phyloP scores from a whole-genome alignment of 2,113 vertebrate genomes.

The Hyla sarda region DNA sequence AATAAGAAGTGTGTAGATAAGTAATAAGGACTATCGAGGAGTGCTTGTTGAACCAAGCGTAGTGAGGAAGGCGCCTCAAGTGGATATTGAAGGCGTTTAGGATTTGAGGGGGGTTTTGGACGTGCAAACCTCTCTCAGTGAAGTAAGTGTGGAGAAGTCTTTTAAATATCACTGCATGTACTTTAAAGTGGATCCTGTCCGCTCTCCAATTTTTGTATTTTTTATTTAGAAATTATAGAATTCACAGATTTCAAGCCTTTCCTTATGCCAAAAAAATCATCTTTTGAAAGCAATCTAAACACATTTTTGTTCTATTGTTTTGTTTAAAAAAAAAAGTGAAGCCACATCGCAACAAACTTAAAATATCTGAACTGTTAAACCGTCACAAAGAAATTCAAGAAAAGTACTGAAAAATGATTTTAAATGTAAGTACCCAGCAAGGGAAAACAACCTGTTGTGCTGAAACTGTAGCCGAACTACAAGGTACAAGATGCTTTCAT shows the following conservation, averaged over 20 bases:
- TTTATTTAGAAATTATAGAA: no score
- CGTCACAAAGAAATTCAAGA: neutral
- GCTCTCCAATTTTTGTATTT: no score
- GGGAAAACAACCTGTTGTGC: neutral
- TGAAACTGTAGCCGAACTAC: neutral
- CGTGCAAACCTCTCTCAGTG: no score
- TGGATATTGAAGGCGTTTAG: no score
- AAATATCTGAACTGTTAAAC: neutral
- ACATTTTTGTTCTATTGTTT: neutral
- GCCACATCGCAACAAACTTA: neutral
- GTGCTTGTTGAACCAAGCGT: no score
- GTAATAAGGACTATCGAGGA: no score
- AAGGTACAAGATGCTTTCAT: conserved; percentile 1
- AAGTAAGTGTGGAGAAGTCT: no score
- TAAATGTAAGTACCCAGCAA: neutral
- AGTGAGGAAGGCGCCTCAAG: no score
- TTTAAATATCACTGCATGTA: no score
- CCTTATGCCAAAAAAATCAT: neutral
- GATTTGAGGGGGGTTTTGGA: no score
- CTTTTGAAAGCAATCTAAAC: neutral
- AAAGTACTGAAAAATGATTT: neutral
- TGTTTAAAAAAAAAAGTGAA: neutral
- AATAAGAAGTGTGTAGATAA: no score
- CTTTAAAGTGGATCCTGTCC: no score
- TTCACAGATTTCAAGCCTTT: neutral